Base-by-base conservation (phyloP, 2,797 vertebrate species). In the Brachyrhaphis roseni region DNA sequence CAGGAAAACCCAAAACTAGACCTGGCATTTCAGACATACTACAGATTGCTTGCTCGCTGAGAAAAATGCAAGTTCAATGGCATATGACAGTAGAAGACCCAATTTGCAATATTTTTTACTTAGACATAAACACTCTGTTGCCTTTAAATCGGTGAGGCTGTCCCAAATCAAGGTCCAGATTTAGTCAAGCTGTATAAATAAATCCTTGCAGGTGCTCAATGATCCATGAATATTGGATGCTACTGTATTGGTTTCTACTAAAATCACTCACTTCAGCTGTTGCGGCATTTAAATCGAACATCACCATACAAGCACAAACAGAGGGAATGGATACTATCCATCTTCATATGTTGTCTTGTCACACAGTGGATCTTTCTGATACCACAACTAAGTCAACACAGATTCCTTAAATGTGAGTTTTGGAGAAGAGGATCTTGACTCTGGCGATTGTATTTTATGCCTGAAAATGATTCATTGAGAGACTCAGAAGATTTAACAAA, bases 161-260 rank as follows among this genome's bases (percentile, higher is more conserved):
- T 80, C 79, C 39, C 34, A 82, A 90, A 89, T 85, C 70, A 86
- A 88, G 83, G 90, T 88, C 18, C 46, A 90, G 81, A 71, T 86
- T 75, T 71, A 3, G 36, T 78, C 68, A 76, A 41, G 76, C 76
- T 49, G 10, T 55, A 59, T 70, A 16, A 78, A 31, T 2, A 72
- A 82, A 88, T 73, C 16, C 55, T 59, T 68, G 11, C 45, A 64
- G 64, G 39, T 72, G 62, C 41, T 49, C 75, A 72, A 76, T 34
- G 55, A 73, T 34, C 79, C 79, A 79, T 83, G 87, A 57, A 68
- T 78, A 72, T 28, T 71, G 68, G 68, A 83, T 78, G 53, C 78
- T 13, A 55, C 77, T 47, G 43, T 55, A 62, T 18, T 57, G 75
- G 68, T 72, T 84, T 10, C 76, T 78, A 43, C 72, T 51, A 77